Percentiles rank a stretch among this genome's conserved stretches.
Evolutionary conservation across 1,140 invertebrate genomes (phyloP).

Genomic region (Cotesia glomerata): DNA sequence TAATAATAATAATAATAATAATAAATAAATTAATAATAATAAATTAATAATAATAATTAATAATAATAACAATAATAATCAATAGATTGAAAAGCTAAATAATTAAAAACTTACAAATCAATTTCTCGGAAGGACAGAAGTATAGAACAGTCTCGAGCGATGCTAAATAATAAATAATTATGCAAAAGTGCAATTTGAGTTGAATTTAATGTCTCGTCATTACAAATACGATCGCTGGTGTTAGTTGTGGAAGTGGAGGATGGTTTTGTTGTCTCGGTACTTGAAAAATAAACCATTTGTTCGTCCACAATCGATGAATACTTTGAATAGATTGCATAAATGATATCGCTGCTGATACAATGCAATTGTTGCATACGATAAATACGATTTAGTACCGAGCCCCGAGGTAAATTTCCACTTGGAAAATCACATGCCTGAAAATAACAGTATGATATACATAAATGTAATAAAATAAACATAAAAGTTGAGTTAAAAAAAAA

Average conservation of each 20-base stretch:
- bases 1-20: neutral
- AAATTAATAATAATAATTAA: no score
- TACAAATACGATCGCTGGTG: neutral
- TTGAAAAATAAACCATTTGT: constrained; percentile 44
- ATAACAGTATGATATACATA: neutral
- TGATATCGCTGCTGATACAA: constrained; percentile 41
- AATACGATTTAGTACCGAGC: constrained; percentile 53
- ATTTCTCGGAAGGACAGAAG: constrained; percentile 62
- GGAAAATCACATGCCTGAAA: constrained; percentile 48
- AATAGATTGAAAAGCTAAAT: no score
- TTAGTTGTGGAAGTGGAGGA: neutral
- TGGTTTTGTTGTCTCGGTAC: constrained; percentile 19
- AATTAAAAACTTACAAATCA: constrained; percentile 44
- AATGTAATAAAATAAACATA: neutral
- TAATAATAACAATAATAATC: no score
- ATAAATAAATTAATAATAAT: no score
- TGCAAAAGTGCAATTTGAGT: constrained; percentile 49
- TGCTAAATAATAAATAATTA: constrained; percentile 64
- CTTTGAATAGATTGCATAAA: constrained; percentile 49
- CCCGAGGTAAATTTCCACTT: constrained; percentile 37
- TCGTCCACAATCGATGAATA: constrained; percentile 44
- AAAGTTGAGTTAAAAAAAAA: neutral
- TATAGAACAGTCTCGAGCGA: constrained; percentile 67
- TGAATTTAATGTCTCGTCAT: neutral
- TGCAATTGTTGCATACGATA: constrained; percentile 52